A percentile compares a stretch with the other conserved stretches of the same genome.
Evolutionary conservation across 2,797 vertebrate species (phyloP).

Genomic region (Tamandua tetradactyla): DNA sequence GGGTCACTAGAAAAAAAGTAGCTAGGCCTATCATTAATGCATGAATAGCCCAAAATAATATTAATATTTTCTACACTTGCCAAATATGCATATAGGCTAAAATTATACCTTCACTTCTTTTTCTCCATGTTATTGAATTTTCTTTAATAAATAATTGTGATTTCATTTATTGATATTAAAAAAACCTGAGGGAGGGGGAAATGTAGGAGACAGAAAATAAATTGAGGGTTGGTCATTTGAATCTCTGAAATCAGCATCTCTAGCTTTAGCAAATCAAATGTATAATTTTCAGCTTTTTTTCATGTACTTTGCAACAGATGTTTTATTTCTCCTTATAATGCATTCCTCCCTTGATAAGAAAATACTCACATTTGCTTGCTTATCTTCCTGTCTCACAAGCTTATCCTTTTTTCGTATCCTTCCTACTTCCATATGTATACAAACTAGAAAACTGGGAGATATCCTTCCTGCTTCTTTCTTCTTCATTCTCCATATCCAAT

Average conservation of each 20-base stretch:
- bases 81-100: background rate
- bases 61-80: background rate
- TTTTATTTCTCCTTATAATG: background rate
- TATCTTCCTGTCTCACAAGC: background rate
- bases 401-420: background rate
- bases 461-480: background rate
- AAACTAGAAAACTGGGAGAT: background rate
- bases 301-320: background rate
- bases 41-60: background rate
- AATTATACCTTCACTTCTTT: background rate
- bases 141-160: background rate
- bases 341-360: accelerated
- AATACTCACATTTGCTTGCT: background rate
- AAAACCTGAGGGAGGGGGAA: background rate
- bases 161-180: background rate
- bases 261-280: background rate
- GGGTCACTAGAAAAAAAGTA: background rate
- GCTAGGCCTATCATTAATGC: background rate
- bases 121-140: background rate
- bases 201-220: background rate
- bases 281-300: background rate
- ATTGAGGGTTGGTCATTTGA: background rate
- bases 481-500: background rate
- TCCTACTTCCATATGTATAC: background rate
- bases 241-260: too few relatives aligned